Evolutionary conservation across 2,888 invertebrate genomes (phyloP).

Genomic region (Nephrotoma flavescens): DNA sequence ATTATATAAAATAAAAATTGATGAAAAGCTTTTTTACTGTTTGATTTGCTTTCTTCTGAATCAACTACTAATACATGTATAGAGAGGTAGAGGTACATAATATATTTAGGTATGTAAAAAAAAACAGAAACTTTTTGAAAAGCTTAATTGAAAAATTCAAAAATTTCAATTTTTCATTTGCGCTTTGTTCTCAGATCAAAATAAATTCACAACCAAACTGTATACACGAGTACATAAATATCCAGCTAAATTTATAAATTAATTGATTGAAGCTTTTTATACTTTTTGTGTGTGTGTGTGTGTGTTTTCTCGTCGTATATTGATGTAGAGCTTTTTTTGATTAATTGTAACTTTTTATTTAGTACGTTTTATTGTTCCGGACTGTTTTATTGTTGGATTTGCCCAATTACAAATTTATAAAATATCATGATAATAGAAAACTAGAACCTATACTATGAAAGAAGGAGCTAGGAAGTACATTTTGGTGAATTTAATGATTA

Average conservation of each 20-base stretch:
- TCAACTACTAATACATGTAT: too few species aligned
- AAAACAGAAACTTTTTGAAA: background rate
- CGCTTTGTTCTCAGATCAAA: background rate
- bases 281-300: background rate
- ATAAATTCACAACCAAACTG: background rate
- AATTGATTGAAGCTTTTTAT: background rate
- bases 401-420: background rate
- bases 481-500: background rate
- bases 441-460: background rate
- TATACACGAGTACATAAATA: background rate
- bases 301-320: too few species aligned
- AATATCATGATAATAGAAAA: background rate
- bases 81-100: background rate
- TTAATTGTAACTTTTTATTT: background rate
- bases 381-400: background rate
- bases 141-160: background rate
- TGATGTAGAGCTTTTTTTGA: background rate
- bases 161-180: background rate
- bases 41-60: background rate
- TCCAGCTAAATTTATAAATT: background rate
- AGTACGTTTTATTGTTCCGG: background rate
- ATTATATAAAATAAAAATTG: background rate
- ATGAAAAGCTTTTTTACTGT: background rate
- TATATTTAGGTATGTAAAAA: background rate
- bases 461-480: background rate